phyloP scores from a whole-genome alignment of 2,888 invertebrate species.

The Eilema depressum region DNA sequence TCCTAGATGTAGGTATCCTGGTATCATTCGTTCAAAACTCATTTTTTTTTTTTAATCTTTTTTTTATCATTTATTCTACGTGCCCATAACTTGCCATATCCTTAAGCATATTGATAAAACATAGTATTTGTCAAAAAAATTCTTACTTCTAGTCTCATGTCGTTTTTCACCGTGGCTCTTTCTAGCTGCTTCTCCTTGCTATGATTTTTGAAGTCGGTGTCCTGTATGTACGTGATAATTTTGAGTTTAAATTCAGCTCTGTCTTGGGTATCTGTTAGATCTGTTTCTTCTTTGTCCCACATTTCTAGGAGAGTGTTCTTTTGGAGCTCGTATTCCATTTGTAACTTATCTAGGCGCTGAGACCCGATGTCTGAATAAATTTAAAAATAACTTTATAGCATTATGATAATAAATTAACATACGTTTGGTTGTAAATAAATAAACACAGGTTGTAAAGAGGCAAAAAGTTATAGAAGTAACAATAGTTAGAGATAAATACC shows the following conservation, averaged over 20 bases:
- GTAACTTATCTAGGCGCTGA: conserved; percentile 85
- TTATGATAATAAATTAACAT: background rate
- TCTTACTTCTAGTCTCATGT: conserved; percentile 76
- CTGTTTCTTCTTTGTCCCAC: conserved; percentile 85
- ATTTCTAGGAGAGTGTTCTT: conserved; percentile 84
- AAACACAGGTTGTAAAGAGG: background rate
- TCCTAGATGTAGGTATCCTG: no score
- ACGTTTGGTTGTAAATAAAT: background rate
- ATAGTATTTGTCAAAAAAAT: background rate
- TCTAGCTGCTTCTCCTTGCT: conserved; percentile 66
- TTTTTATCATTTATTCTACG: no score
- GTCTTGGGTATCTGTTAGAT: conserved; percentile 82
- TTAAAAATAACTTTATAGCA: background rate
- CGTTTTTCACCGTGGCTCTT: conserved; percentile 75
- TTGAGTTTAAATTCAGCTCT: conserved; percentile 87
- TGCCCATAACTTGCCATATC: background rate
- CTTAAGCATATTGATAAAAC: background rate
- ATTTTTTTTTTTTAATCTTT: no score
- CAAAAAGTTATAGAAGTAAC: background rate
- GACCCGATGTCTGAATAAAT: conserved; percentile 82
- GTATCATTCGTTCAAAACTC: no score
- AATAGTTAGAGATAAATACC: background rate
- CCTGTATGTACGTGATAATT: conserved; percentile 86
- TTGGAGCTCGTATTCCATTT: conserved; percentile 85
- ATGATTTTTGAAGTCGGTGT: conserved; percentile 71